A percentile compares a stretch with the other conserved stretches of the same genome.
Evolutionary conservation across 1,140 invertebrate genomes (phyloP).

Genomic region (Dufourea novaeangliae): DNA sequence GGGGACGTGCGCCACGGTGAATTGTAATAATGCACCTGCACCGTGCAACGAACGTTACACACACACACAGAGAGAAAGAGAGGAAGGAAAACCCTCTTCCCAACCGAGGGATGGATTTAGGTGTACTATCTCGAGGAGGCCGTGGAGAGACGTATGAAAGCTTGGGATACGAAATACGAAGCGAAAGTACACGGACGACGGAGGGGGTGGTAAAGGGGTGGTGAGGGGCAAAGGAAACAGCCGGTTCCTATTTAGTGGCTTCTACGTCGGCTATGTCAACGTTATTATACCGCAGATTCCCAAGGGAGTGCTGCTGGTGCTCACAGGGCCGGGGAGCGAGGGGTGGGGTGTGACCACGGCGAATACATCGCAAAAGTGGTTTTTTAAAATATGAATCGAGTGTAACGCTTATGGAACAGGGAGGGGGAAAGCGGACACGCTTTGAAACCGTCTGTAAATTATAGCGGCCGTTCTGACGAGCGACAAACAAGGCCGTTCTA

Average conservation of each 20-base stretch:
- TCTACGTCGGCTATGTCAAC: constrained; percentile 72
- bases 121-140: constrained; percentile 39
- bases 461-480: constrained; percentile 32
- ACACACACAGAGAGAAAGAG: too few species aligned
- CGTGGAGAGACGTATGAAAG: constrained; percentile 41
- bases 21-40: constrained; percentile 65
- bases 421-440: neutral
- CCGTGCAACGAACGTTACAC: neutral
- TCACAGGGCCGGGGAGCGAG: constrained; percentile 18
- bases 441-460: constrained; percentile 27
- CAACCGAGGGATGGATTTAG: constrained; percentile 53
- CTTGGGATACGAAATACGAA: constrained; percentile 49
- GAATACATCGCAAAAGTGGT: constrained; percentile 70
- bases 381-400: constrained; percentile 71
- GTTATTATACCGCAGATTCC: constrained; percentile 75
- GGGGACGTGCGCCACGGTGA: constrained; percentile 18
- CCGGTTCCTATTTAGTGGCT: constrained; percentile 68
- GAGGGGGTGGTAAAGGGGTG: too few species aligned
- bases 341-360: constrained; percentile 43
- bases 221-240: constrained; percentile 35
- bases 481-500: constrained; percentile 17
- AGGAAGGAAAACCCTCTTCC: too few species aligned
- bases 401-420: constrained; percentile 31
- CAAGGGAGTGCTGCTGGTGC: constrained; percentile 61
- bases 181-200: constrained; percentile 34